Conservation (phyloP, 1,140 invertebrate genomes). For the Drosophila biarmipes region DNA sequence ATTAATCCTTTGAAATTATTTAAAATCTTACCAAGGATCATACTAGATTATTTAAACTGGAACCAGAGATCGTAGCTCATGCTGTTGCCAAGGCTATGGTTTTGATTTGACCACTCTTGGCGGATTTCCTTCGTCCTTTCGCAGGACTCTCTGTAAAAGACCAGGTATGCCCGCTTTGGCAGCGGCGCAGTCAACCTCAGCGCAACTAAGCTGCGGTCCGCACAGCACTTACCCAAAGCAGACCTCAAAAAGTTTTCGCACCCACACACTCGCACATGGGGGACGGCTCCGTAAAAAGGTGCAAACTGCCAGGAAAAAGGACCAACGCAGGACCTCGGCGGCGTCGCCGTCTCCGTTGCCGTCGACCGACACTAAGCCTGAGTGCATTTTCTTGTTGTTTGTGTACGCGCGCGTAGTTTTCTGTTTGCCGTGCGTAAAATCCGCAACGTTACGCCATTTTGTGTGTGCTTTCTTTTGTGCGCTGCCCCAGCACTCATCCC, state of each 20-base stretch:
- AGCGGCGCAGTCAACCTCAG: constrained; percentile 67
- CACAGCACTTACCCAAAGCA: constrained; percentile 81
- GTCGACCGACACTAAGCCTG: constrained; percentile 80
- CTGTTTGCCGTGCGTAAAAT: constrained; percentile 82
- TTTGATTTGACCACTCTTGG: not conserved
- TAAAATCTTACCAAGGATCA: not conserved
- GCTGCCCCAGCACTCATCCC: constrained; percentile 12
- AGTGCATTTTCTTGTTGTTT: constrained; percentile 83
- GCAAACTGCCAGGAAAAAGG: constrained; percentile 62
- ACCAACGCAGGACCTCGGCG: constrained; percentile 43
- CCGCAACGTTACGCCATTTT: constrained; percentile 82
- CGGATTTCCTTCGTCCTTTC: constrained; percentile 2
- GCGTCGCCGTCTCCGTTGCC: constrained; percentile 35
- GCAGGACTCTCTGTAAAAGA: not conserved
- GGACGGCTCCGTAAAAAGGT: constrained; percentile 62
- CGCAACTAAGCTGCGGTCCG: constrained; percentile 79
- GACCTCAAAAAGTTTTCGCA: constrained; percentile 77
- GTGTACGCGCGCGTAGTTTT: constrained; percentile 80
- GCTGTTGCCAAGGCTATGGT: not conserved
- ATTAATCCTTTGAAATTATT: too few species aligned
- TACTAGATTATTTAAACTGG: not conserved
- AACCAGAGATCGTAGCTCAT: not conserved
- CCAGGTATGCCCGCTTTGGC: constrained; percentile 30
- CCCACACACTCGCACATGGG: constrained; percentile 47
- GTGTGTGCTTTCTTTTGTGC: constrained; percentile 78